Conservation (phyloP, 1,140 invertebrate genomes). For the Papilio machaon region DNA sequence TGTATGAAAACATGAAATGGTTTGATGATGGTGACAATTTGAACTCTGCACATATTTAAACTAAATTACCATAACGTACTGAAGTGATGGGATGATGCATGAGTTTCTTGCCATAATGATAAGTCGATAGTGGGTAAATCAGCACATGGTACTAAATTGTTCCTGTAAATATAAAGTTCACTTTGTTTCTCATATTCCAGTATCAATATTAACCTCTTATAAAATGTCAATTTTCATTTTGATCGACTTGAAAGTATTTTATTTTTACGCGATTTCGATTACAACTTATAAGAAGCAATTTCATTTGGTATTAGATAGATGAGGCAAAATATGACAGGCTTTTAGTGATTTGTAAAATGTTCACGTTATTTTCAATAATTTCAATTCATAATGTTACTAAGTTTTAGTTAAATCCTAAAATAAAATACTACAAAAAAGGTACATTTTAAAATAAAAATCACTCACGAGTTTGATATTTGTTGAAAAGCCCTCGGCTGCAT, state of each 20-base stretch:
- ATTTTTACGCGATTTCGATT: too few relatives aligned
- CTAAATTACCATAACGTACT: not conserved
- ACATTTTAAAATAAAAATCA: not conserved
- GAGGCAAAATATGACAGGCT: too few relatives aligned
- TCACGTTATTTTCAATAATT: not conserved
- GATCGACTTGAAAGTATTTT: not conserved
- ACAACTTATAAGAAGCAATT: too few relatives aligned
- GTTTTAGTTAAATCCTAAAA: not conserved
- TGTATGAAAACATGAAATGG: too few relatives aligned
- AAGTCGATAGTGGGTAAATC: slow-evolving; percentile 86
- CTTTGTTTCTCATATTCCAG: not conserved
- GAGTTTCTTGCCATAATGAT: slow-evolving; percentile 82
- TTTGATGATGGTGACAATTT: too few relatives aligned
- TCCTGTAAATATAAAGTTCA: slow-evolving; percentile 81
- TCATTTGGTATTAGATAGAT: too few relatives aligned
- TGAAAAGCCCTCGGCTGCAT: slow-evolving; percentile 74
- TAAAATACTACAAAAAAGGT: not conserved
- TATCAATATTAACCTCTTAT: too few relatives aligned
- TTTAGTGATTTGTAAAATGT: too few relatives aligned
- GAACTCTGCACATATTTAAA: not conserved
- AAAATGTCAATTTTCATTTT: too few relatives aligned
- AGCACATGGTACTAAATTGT: slow-evolving; percentile 85
- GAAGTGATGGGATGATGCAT: not conserved
- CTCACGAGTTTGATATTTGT: slow-evolving; percentile 63
- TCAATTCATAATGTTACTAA: not conserved